Conservation (phyloP, 2,113 vertebrate species). For the Trichechus manatus region DNA sequence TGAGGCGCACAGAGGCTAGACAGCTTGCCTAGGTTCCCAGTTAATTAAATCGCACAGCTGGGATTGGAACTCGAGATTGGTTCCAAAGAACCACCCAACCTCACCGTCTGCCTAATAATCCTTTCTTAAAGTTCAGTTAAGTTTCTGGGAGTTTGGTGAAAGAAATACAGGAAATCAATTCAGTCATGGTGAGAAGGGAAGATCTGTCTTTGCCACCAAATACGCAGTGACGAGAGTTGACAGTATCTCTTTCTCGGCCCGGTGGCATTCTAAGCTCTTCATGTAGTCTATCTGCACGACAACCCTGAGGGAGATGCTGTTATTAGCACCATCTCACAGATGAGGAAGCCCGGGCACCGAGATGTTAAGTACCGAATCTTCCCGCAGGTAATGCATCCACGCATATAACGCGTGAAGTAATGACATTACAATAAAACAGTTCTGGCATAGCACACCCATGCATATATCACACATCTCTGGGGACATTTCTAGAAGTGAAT, state of each 20-base stretch:
- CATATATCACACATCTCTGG: too few species aligned
- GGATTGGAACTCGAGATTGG: neutral
- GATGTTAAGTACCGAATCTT: neutral
- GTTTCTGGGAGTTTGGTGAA: neutral
- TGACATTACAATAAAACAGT: too few species aligned
- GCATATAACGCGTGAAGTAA: too few species aligned
- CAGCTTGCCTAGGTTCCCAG: neutral
- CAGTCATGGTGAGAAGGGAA: rapidly evolving
- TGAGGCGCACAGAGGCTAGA: neutral
- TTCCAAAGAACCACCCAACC: neutral
- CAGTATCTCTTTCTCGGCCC: neutral
- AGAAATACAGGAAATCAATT: rapidly evolving
- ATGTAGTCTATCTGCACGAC: rapidly evolving
- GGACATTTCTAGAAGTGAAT: neutral
- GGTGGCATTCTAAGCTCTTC: neutral
- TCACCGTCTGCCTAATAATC: rapidly evolving
- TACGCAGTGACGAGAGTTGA: rapidly evolving
- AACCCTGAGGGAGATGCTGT: neutral
- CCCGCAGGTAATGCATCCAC: too few species aligned
- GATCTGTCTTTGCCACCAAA: neutral
- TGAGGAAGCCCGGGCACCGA: neutral
- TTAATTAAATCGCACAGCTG: neutral
- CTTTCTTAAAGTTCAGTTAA: neutral
- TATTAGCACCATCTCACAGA: rapidly evolving
- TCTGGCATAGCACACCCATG: neutral